phyloP scores from a whole-genome alignment of 2,113 vertebrate species.

The Syrrhaptes paradoxus region DNA sequence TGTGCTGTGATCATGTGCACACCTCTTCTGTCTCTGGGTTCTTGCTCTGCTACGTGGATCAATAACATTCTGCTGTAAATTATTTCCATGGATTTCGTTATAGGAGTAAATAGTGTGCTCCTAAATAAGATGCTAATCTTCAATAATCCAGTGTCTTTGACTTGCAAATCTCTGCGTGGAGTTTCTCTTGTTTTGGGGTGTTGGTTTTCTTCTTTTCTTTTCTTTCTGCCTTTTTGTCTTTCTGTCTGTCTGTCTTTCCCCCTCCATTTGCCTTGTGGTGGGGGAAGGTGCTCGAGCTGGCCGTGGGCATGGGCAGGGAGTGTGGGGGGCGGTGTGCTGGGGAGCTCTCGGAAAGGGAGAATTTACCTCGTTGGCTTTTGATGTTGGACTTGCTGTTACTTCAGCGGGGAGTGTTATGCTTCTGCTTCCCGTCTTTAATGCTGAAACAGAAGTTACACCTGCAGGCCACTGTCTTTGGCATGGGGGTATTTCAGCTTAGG shows the following conservation, averaged over 20 bases:
- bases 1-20: not conserved
- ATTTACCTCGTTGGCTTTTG: not conserved
- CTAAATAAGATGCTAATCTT: not conserved
- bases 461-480: not conserved
- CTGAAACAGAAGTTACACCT: not conserved
- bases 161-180: not conserved
- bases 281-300: not conserved
- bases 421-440: not conserved
- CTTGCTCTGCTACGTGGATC: not conserved
- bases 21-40: not conserved
- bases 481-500: not conserved
- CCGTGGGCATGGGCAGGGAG: not conserved
- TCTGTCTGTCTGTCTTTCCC: not conserved
- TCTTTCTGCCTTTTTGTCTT: no score
- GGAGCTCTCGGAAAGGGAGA: not conserved
- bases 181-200: not conserved
- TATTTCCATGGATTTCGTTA: not conserved
- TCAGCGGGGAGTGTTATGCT: not conserved
- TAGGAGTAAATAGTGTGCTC: not conserved
- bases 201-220: no score
- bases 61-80: not conserved
- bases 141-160: not conserved
- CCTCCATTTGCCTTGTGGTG: not conserved
- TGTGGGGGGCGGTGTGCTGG: not conserved
- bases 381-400: not conserved